phyloP scores from a whole-genome alignment of 2,888 invertebrate genomes.

The Thera britannica region DNA sequence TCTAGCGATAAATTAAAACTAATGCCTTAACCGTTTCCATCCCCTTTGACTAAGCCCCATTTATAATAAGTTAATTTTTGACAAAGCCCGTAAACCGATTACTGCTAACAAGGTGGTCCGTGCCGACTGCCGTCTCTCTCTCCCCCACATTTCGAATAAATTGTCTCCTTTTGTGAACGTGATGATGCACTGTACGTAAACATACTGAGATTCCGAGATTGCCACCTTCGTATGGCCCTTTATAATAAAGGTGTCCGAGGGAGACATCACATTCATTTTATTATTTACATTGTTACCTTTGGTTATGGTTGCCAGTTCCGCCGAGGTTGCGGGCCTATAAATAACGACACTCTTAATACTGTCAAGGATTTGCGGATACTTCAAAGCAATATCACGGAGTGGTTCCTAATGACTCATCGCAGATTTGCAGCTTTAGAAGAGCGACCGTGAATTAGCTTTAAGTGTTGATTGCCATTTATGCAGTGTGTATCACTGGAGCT shows the following conservation, averaged over 20 bases:
- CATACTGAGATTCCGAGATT: constrained; percentile 56
- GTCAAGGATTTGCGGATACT: constrained; percentile 37
- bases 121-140: constrained; percentile 54
- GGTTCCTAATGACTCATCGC: constrained; percentile 39
- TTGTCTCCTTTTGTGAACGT: constrained; percentile 63
- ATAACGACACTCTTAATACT: constrained; percentile 38
- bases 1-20: constrained; percentile 44
- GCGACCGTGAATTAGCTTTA: constrained; percentile 39
- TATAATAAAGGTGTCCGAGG: constrained; percentile 58
- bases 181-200: constrained; percentile 62
- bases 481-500: constrained; percentile 63
- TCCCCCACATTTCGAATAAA: constrained; percentile 56
- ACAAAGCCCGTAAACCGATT: constrained; percentile 76
- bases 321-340: constrained; percentile 48
- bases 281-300: constrained; percentile 51
- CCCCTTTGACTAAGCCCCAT: constrained; percentile 53
- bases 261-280: constrained; percentile 54
- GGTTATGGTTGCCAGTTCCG: constrained; percentile 41
- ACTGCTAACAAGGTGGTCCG: constrained; percentile 79
- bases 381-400: constrained; percentile 31
- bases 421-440: constrained; percentile 34
- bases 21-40: constrained; percentile 29
- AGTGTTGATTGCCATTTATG: constrained; percentile 64
- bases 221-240: constrained; percentile 61
- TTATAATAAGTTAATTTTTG: constrained; percentile 75